These are phyloP conservation scores for Ailuropoda melanoleuca DNA, from an alignment of 2,113 vertebrate species.

Conservation along the genomic window DNA sequence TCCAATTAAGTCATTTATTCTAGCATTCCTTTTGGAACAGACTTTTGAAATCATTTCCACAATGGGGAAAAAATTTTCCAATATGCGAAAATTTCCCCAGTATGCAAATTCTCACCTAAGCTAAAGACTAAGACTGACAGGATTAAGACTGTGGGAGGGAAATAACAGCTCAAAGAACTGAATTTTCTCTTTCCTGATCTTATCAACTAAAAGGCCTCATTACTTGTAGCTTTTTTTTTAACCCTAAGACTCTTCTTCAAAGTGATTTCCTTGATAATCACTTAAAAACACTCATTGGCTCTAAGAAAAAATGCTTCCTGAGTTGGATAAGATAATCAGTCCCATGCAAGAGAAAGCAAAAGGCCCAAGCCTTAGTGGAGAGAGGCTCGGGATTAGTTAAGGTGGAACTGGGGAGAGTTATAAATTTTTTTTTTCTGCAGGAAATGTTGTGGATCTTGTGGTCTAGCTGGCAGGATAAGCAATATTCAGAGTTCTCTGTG, in stretches of 20 bases:
- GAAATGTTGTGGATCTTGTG: not conserved
- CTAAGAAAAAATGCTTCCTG: not conserved
- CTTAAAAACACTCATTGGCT: not conserved
- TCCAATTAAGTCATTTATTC: not conserved
- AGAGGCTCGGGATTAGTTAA: not conserved
- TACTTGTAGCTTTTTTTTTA: not conserved
- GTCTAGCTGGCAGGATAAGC: not conserved
- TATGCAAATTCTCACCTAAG: not conserved
- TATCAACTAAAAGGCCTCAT: not conserved
- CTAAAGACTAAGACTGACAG: not conserved
- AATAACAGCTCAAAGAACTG: not conserved
- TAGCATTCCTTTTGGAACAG: not conserved
- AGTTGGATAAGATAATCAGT: not conserved
- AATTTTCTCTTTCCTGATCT: not conserved
- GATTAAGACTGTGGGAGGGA: not conserved
- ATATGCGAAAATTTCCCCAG: not conserved
- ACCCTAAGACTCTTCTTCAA: not conserved
- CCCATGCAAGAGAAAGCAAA: not conserved
- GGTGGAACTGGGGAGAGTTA: not conserved
- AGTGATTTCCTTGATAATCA: conserved; percentile 22
- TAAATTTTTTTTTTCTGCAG: not conserved
- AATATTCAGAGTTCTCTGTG: not conserved
- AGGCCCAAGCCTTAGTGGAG: not conserved
- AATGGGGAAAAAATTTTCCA: not conserved
- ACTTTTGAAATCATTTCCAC: not conserved